Base-by-base conservation (phyloP, 2,797 vertebrate species). In the Malacoraja senta region DNA sequence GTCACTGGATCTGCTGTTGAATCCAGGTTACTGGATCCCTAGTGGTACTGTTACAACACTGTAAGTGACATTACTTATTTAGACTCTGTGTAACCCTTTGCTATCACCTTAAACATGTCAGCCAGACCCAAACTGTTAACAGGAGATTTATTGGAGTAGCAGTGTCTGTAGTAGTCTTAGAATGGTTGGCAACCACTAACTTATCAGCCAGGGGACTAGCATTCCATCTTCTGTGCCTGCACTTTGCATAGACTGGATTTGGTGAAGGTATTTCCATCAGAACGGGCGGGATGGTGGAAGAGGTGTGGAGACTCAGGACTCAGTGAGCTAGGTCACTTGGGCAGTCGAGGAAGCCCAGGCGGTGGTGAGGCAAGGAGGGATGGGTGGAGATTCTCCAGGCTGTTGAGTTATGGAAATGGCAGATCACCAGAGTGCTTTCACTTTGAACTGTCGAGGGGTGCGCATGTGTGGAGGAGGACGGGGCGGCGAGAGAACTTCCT, bases 91-190 rank as follows among this genome's bases (percentile, higher is more conserved):
- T 71, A 71, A 71, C 13, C 19, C 68, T 68, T 68, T 68, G 65
- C 65, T 68, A 13, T 44, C 44, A 44, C 35, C 81, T 63, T 35
- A 88, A 88, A 35, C 17, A 68, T 35, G 24, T 15, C 63, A 88
- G 84, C 17, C 84, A 12, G 7, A 88, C 15, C 17, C 84, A 88
- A 68, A 68, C 7, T 35, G n/a, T n/a, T 7, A 32, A 8, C 9
- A 68, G 84, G n/a, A 68, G n/a, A 88, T 88, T 88, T 88, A 88
- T 88, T 88, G 19, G 63, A 68, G n/a, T 10, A 88, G 61, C n/a
- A 21, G 26, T 84, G 24, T 9, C 8, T 78, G 24, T 79, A 4
- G 53, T 19, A 26, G 0, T 84, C 24, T 12, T 12, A 63, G 83
- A 65, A 4, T 0, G 13, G 10, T 35, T 78, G 32, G 12, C n/a